phyloP scores from a whole-genome alignment of 2,888 invertebrate species.

The Danaus chrysippus region DNA sequence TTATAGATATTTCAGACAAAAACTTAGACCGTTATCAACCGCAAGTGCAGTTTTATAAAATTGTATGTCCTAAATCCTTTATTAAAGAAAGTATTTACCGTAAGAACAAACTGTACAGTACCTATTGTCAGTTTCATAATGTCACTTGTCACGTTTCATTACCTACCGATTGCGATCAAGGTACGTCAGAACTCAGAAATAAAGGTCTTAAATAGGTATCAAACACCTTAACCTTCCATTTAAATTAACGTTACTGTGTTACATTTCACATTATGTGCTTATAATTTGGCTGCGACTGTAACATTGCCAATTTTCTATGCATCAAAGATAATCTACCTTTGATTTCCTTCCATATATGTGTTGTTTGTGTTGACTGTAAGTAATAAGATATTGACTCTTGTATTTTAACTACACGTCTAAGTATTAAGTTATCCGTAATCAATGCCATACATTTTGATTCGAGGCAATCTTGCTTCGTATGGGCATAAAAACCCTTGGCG shows the following conservation, averaged over 20 bases:
- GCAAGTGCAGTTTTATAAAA: no score
- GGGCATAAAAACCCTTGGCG: constrained; percentile 93
- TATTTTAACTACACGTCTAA: constrained; percentile 19
- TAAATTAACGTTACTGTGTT: constrained; percentile 2
- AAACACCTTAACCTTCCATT: constrained; percentile 2
- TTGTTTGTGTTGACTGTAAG: constrained; percentile 9
- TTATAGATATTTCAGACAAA: no score
- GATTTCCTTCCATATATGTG: neutral
- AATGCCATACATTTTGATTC: constrained; percentile 95
- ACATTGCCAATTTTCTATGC: constrained; percentile 1
- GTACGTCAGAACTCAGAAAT: constrained; percentile 8
- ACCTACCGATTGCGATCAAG: neutral
- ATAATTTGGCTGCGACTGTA: neutral
- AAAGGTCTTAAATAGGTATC: constrained; percentile 4
- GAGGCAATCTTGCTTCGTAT: constrained; percentile 92
- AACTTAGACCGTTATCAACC: no score
- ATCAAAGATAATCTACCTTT: neutral
- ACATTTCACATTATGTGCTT: constrained; percentile 4
- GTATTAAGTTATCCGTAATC: constrained; percentile 56
- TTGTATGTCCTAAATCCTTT: no score
- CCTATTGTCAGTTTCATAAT: neutral
- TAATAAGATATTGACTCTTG: constrained; percentile 7
- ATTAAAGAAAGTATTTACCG: no score
- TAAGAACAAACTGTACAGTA: no score
- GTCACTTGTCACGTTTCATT: neutral